Percentiles rank a stretch among this genome's conserved stretches.
Conservation (phyloP, 2,113 vertebrate genomes). For the Lathamus discolor region DNA sequence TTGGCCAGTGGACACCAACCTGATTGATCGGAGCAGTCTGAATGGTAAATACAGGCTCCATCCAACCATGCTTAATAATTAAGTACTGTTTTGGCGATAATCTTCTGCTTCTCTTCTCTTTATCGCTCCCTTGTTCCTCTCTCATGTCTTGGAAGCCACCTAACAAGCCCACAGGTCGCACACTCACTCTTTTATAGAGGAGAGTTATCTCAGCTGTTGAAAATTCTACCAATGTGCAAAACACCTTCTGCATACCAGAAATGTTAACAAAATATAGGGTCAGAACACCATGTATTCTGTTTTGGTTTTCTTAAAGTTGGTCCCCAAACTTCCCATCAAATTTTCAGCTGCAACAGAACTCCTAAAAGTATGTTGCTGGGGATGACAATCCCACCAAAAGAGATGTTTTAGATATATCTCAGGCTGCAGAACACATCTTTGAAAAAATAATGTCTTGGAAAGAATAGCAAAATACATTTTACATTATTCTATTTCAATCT, state of each 20-base stretch:
- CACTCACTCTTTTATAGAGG: rapidly evolving
- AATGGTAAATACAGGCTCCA: conserved; percentile 79
- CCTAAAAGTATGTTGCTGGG: background rate
- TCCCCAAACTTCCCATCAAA: background rate
- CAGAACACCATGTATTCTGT: background rate
- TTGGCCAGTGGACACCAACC: conserved; percentile 90
- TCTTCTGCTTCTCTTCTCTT: background rate
- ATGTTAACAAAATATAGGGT: background rate
- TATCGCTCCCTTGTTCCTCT: rapidly evolving
- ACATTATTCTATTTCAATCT: background rate
- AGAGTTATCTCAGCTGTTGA: background rate
- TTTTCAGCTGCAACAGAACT: background rate
- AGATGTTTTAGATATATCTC: background rate
- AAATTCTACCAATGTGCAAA: background rate
- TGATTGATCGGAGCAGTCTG: conserved; percentile 90
- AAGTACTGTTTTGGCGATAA: background rate
- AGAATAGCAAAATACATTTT: background rate
- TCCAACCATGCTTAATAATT: background rate
- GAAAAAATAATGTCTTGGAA: background rate
- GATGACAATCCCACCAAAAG: background rate
- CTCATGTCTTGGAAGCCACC: background rate
- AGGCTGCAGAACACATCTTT: background rate
- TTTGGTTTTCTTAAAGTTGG: background rate
- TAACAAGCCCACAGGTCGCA: rapidly evolving
- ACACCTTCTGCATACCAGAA: background rate